Evolutionary conservation across 1,140 invertebrate species (phyloP).

Genomic region (Ostrea edulis): DNA sequence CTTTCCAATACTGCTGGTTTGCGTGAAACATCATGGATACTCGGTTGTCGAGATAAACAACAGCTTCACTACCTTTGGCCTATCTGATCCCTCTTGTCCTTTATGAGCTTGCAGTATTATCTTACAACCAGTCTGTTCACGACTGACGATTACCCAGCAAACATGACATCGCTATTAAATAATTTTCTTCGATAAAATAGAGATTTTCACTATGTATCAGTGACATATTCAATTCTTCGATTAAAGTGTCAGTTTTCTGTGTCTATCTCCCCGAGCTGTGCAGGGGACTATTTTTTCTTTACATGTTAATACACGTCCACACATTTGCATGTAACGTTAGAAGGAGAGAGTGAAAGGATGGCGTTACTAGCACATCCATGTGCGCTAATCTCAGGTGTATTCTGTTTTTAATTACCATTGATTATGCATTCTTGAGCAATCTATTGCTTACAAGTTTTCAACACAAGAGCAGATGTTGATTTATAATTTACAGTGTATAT

Average conservation of each 20-base stretch:
- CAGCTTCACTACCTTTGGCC: no score
- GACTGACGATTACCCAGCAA: not conserved
- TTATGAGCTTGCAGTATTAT: not conserved
- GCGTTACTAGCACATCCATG: not conserved
- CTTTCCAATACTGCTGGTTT: not conserved
- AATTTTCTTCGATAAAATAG: not conserved
- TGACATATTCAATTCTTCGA: not conserved
- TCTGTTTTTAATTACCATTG: constrained; percentile 4
- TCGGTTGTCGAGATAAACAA: no score
- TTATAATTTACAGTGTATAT: constrained; percentile 17
- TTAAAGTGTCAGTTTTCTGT: not conserved
- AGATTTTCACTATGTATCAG: not conserved
- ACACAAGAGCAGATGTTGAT: not conserved
- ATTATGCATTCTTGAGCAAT: constrained; percentile 23
- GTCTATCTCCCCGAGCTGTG: not conserved
- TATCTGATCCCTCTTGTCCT: not conserved
- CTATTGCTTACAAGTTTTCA: not conserved
- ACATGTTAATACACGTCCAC: not conserved
- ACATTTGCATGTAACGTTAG: not conserved
- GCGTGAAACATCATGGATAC: not conserved
- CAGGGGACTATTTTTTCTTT: not conserved
- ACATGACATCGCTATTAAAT: not conserved
- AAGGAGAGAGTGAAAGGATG: not conserved
- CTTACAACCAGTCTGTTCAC: not conserved
- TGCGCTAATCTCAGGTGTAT: not conserved